Base-by-base conservation (phyloP, 2,888 invertebrate species). In the Lottia scabra region DNA sequence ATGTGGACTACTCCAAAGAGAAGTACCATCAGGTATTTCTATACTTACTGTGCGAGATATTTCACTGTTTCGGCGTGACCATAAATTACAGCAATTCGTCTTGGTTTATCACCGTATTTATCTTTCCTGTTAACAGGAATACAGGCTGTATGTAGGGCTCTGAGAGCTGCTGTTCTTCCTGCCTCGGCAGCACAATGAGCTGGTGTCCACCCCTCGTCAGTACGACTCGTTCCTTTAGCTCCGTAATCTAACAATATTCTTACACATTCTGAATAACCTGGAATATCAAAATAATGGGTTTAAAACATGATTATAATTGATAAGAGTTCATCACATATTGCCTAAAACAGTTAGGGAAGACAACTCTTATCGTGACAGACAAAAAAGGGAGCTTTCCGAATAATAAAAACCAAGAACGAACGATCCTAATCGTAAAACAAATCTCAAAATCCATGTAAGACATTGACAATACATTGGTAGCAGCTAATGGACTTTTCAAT, bases 131-230 rank as follows among this genome's bases (percentile, higher is more conserved):
- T 79, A 5, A 87, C 74, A 8, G 85, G 79, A 15, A 86, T 77
- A 48, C 80, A 79, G n/a, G 85, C 84, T 43, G 71, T 79, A 65
- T 83, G 80, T 12, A 88, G 82, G 6, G 86, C 86, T 30, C 87
- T 68, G 19, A 88, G 73, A 1, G 81, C 83, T 0, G 80, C 79
- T 16, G 87, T 48, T 65, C 83, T 83, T 10, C 87, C 87, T 5
- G 86, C 80, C 77, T 88, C 87, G 2, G 87, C 87, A 2, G 88
- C 87, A 67, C 81, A 84, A 77, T 88, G 88, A 8, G 87, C 87
- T 27, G 88, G 87, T 0, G 87, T 88, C 87, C 87, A 88, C 0
- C 84, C 85, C 45, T 80, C 80, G 44, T 81, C 82, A 63, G 85
- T 85, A 0, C 84, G 76, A 0, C 81, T 76, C 6, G 78, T 81